Evolutionary conservation across 2,113 vertebrate species (phyloP).

Genomic region (Panthera tigris): DNA sequence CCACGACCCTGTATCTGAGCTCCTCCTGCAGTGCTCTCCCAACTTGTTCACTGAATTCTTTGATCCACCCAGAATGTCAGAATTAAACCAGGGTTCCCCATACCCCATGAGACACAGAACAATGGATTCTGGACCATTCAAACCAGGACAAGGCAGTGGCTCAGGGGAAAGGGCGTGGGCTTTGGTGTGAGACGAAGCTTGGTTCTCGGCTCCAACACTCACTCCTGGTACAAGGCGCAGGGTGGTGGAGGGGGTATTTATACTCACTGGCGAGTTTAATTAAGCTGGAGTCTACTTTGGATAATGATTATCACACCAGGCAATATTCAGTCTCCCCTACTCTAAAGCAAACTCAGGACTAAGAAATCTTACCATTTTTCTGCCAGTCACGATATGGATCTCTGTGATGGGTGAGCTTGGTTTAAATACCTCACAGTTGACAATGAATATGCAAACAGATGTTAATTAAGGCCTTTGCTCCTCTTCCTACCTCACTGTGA

Average conservation of each 20-base stretch:
- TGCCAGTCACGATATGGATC: not conserved
- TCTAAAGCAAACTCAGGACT: not conserved
- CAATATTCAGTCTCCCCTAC: not conserved
- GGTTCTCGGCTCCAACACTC: not conserved
- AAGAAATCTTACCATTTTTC: not conserved
- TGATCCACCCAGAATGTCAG: not conserved
- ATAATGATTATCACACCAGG: not conserved
- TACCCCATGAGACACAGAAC: not conserved
- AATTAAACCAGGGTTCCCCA: not conserved
- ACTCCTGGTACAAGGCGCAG: not conserved
- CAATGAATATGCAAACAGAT: conserved; percentile 26
- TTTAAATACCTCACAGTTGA: conserved; percentile 7
- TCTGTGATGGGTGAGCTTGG: not conserved
- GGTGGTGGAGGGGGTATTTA: not conserved
- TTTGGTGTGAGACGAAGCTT: not conserved
- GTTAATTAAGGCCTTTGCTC: conserved; percentile 2
- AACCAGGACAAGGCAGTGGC: not conserved
- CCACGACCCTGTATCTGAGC: not conserved
- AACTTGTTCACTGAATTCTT: not conserved
- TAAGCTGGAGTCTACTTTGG: not conserved
- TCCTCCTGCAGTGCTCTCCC: not conserved
- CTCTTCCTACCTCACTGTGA: not conserved
- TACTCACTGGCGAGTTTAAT: not conserved
- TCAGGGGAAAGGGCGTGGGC: not conserved
- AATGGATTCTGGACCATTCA: not conserved